Conservation (phyloP, 2,113 vertebrate genomes). For the Notarius lentiginosus region DNA sequence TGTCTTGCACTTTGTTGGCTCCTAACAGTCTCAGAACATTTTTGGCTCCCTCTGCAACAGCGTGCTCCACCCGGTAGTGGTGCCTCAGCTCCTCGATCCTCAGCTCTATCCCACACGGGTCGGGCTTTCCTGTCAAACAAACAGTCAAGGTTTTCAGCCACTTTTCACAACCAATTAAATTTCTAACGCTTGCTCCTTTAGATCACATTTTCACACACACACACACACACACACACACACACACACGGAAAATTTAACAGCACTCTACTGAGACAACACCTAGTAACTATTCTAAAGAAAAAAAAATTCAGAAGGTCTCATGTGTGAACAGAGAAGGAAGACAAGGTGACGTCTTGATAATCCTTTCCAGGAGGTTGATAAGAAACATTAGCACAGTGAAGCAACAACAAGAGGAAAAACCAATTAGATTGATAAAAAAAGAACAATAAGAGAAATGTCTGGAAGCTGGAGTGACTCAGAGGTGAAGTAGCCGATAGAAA, state of each 20-base stretch:
- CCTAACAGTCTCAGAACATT: conserved; percentile 83
- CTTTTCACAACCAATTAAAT: neutral
- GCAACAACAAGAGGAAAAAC: neutral
- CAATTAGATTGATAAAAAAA: neutral
- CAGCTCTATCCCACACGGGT: conserved; percentile 81
- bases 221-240: neutral
- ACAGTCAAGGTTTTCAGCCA: neutral
- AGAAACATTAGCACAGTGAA: neutral
- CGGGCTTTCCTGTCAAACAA: conserved; percentile 71
- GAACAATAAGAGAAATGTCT: neutral
- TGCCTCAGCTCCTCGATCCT: conserved; percentile 87
- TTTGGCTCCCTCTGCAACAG: conserved; percentile 86
- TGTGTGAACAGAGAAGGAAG: neutral
- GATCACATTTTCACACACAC: neutral
- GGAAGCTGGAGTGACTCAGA: neutral
- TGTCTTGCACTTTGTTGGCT: conserved; percentile 82
- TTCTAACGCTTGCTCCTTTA: neutral
- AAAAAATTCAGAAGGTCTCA: neutral
- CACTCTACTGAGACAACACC: neutral
- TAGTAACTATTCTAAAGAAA: neutral
- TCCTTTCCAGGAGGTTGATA: neutral
- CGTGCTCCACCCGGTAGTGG: conserved; percentile 87
- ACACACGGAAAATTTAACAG: no score
- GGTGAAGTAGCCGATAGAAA: neutral
- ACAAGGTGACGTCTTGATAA: neutral